Evolutionary conservation across 23 tunicate genomes (phyloP).

Genomic region (Botrylloides violaceus): DNA sequence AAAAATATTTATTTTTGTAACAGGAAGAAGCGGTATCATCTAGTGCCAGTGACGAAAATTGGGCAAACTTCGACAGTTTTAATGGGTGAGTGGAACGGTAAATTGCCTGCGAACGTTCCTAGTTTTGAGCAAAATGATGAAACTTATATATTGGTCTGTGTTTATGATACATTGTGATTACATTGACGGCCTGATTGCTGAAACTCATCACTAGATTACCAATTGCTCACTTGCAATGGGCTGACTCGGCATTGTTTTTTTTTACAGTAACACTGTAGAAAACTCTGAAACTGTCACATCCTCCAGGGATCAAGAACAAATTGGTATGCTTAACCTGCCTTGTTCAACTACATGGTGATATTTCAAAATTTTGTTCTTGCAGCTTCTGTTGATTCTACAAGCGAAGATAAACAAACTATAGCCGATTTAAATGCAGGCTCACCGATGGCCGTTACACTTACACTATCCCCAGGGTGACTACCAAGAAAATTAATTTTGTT

Average conservation of each 20-base stretch:
- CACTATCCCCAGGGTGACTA: slow-evolving; percentile 22
- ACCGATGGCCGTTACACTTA: slow-evolving; percentile 21
- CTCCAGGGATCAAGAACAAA: neutral
- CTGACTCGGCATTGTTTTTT: too few relatives aligned
- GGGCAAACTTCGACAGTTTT: slow-evolving; percentile 72
- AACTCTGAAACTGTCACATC: neutral
- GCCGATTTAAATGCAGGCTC: slow-evolving; percentile 20
- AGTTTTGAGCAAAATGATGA: too few relatives aligned
- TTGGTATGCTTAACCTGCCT: too few relatives aligned
- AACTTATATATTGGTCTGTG: too few relatives aligned
- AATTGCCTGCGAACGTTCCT: too few relatives aligned
- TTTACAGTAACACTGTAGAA: neutral
- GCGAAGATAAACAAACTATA: slow-evolving; percentile 4
- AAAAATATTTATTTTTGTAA: too few relatives aligned
- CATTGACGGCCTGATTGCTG: too few relatives aligned
- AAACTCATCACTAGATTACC: too few relatives aligned
- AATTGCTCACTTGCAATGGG: too few relatives aligned
- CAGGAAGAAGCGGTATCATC: slow-evolving; percentile 24
- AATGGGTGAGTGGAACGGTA: slow-evolving; percentile 20
- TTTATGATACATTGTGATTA: too few relatives aligned
- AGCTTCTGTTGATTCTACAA: slow-evolving; percentile 32
- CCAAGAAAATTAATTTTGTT: neutral
- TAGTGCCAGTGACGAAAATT: slow-evolving; percentile 30
- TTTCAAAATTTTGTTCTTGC: too few relatives aligned
- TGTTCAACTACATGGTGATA: too few relatives aligned